These are phyloP conservation scores for Solea solea DNA, from an alignment of 2,113 vertebrate species.

Conservation along the genomic window DNA sequence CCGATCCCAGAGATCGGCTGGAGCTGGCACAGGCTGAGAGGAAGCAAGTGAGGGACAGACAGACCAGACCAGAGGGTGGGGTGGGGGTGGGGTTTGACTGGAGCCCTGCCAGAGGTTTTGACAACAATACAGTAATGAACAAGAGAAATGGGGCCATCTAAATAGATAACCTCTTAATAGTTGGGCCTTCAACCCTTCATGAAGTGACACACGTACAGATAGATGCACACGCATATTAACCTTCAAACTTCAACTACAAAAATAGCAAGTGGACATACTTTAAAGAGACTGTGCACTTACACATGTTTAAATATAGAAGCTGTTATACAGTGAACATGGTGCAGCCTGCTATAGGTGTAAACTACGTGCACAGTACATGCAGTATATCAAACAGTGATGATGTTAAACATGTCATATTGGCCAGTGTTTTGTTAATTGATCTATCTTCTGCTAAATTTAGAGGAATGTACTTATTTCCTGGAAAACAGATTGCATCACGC, in stretches of 20 bases:
- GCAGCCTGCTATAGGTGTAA: no score
- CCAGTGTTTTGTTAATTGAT: no score
- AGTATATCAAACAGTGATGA: no score
- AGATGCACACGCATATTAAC: neutral
- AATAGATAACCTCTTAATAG: constrained; percentile 45
- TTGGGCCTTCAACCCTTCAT: constrained; percentile 28
- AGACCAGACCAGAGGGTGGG: constrained; percentile 23
- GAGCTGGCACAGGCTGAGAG: constrained; percentile 59
- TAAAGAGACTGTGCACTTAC: neutral
- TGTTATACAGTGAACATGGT: no score
- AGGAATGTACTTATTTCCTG: no score
- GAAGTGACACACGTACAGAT: constrained; percentile 21
- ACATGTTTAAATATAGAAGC: neutral
- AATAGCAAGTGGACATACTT: no score
- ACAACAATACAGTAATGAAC: constrained; percentile 62
- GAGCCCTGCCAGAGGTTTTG: constrained; percentile 59
- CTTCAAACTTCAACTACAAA: no score
- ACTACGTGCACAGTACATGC: no score
- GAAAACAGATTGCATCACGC: no score
- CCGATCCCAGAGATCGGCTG: constrained; percentile 61
- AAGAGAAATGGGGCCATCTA: constrained; percentile 27
- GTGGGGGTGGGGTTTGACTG: constrained; percentile 18
- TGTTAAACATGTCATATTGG: no score
- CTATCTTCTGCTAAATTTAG: no score
- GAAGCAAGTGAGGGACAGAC: constrained; percentile 31